Base-by-base conservation (phyloP, 2,113 vertebrate species). In the Lagopus muta region DNA sequence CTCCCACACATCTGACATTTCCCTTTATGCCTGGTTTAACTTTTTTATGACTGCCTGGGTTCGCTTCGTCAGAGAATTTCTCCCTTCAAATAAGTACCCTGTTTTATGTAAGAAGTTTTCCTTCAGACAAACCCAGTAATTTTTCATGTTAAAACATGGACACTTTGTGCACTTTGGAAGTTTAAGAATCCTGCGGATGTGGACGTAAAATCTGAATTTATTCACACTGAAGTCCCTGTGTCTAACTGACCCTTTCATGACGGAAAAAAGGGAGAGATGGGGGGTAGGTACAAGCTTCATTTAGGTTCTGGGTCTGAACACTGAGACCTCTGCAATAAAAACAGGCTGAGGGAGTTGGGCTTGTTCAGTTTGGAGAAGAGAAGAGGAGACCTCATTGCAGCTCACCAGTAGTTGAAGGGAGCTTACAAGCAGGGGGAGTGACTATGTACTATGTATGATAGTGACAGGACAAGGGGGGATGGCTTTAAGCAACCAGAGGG, bases 21-120 rank as follows among this genome's bases (percentile, higher is more conserved):
- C 85, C 96, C 96, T 97, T 94, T 97, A 96, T 97, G 96, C 97
- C 97, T 97, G 95, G 95, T 93, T 97, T 97, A 96, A 95, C 97
- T 97, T 97, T 93, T 93, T 94, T 94, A 95, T 95, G 96, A 90
- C 96, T 98, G 97, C 91, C 95, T 93, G 92, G 94, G 94, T 97
- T 96, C 79, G 93, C 95, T 95, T 94, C 95, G 83, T 71, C 88
- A 95, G 95, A 97, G 96, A 97, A 96, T 92, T 94, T 96, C 94
- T 96, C 86, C 89, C 92, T 93, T 96, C 94, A 94, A 94, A 97
- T 89, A 91, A 92, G 92, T 90, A 96, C 92, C 93, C 22, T 95
- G 95, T 71, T 97, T 97, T 96, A 96, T 90, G 95, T 91, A 66
- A 64, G 93, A 96, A 93, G 73, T 95, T 90, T 95, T 97, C 95